A percentile compares a stretch with the other conserved stretches of the same genome.
Conservation (phyloP, 2,797 vertebrate genomes). For the Salarias fasciatus region DNA sequence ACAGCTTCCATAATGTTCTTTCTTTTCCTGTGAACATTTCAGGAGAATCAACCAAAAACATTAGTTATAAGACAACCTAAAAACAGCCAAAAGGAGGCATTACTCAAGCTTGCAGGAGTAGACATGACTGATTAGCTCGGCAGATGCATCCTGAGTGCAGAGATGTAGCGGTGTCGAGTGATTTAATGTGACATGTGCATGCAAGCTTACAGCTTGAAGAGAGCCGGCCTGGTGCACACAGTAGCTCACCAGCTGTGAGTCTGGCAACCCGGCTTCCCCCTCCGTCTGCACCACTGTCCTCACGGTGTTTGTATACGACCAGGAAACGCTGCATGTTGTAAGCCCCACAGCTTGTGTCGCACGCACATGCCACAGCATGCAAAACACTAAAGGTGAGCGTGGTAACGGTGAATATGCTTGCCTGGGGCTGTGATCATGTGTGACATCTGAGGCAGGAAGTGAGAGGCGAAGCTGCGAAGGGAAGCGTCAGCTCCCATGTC, state of each 20-base stretch:
- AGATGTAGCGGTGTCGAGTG: conserved; percentile 29
- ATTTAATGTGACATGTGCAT: conserved; percentile 65
- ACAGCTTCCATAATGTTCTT: too few species aligned
- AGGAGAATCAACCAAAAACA: conserved; percentile 1
- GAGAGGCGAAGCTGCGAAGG: conserved; percentile 47
- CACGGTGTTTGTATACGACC: background rate
- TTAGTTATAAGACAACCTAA: background rate
- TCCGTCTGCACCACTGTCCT: background rate
- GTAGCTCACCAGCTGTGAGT: conserved; percentile 51
- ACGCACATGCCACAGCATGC: background rate
- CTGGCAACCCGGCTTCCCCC: conserved; percentile 20
- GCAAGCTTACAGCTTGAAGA: conserved; percentile 50
- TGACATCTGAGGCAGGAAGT: conserved; percentile 54
- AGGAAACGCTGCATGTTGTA: background rate
- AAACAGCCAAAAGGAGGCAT: background rate
- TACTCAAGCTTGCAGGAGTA: background rate
- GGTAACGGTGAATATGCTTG: conserved; percentile 4
- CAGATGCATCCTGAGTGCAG: conserved; percentile 29
- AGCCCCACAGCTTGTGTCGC: background rate
- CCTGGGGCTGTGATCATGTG: conserved; percentile 12
- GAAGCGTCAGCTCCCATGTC: conserved; percentile 23
- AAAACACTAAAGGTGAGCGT: conserved; percentile 6
- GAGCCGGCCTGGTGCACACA: conserved; percentile 40
- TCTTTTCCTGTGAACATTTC: conserved; percentile 1
- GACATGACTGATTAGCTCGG: conserved; percentile 9